These are phyloP conservation scores for Drosophila bipectinata DNA, from an alignment of 1,140 invertebrate species.

Conservation along the genomic window DNA sequence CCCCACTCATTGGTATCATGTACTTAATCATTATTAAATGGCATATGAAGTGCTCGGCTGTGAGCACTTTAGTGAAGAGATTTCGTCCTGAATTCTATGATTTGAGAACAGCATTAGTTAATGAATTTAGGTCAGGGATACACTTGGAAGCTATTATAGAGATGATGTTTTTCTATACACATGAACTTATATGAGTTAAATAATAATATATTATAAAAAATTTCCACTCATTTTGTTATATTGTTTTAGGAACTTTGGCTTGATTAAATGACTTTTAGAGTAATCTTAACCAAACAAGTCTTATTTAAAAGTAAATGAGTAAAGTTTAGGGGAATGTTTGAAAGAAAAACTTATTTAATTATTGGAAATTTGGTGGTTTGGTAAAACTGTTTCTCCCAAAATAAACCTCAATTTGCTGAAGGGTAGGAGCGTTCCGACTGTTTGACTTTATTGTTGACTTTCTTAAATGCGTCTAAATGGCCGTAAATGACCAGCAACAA, in stretches of 20 bases:
- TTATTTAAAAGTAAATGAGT: too few relatives aligned
- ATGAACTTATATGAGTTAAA: not conserved
- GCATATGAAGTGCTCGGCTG: slow-evolving; percentile 32
- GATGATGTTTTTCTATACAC: not conserved
- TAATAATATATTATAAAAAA: too few relatives aligned
- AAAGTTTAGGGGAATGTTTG: slow-evolving; percentile 16
- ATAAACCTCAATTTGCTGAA: not conserved
- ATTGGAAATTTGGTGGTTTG: slow-evolving; percentile 23
- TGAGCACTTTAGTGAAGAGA: slow-evolving; percentile 30
- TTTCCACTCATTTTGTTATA: too few relatives aligned
- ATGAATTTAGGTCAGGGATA: slow-evolving; percentile 26
- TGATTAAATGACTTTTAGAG: too few relatives aligned
- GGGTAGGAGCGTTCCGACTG: slow-evolving; percentile 25
- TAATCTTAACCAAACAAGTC: too few relatives aligned
- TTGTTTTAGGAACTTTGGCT: too few relatives aligned
- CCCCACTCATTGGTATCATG: slow-evolving; percentile 4
- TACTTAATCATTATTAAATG: slow-evolving; percentile 53
- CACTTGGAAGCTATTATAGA: not conserved
- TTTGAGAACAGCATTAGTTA: slow-evolving; percentile 8
- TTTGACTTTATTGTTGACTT: slow-evolving; percentile 80
- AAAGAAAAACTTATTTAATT: slow-evolving; percentile 63
- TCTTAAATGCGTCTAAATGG: slow-evolving; percentile 80
- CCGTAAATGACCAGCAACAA: slow-evolving; percentile 74
- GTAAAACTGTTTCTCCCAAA: not conserved
- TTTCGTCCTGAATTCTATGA: slow-evolving; percentile 4